Evolutionary conservation across 1,140 invertebrate genomes (phyloP).

Genomic region (Bombyx mori): DNA sequence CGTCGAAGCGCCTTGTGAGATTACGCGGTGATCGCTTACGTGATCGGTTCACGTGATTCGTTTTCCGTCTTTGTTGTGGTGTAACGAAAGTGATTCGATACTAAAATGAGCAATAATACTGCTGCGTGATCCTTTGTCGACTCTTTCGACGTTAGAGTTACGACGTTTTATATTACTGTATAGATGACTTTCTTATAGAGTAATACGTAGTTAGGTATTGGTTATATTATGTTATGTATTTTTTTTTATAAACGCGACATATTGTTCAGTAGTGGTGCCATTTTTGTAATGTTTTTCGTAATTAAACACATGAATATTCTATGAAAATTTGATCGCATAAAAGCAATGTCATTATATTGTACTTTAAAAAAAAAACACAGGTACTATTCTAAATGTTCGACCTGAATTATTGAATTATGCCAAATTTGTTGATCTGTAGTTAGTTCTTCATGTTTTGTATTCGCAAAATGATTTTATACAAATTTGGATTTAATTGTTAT

Average conservation of each 20-base stretch:
- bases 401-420: too few relatives aligned
- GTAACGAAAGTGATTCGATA: slow-evolving; percentile 29
- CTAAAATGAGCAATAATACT: slow-evolving; percentile 41
- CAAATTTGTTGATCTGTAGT: too few relatives aligned
- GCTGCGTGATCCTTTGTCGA: slow-evolving; percentile 15
- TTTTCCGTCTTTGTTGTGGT: slow-evolving; percentile 6
- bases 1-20: slow-evolving; percentile 38
- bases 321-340: too few relatives aligned
- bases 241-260: slow-evolving; percentile 28
- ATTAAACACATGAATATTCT: too few relatives aligned
- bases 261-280: slow-evolving; percentile 42
- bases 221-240: slow-evolving; percentile 21
- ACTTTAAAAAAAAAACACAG: too few relatives aligned
- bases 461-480: too few relatives aligned
- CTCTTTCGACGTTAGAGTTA: slow-evolving; percentile 28
- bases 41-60: slow-evolving; percentile 8
- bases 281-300: slow-evolving; percentile 27
- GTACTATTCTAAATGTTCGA: too few relatives aligned
- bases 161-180: slow-evolving; percentile 32
- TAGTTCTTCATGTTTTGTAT: too few relatives aligned
- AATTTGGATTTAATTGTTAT: too few relatives aligned
- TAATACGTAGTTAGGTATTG: slow-evolving; percentile 38
- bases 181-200: slow-evolving; percentile 28
- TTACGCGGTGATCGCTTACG: slow-evolving; percentile 35
- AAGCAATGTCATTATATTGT: too few relatives aligned